phyloP scores from a whole-genome alignment of 2,113 vertebrate genomes.

The Aythya baeri region DNA sequence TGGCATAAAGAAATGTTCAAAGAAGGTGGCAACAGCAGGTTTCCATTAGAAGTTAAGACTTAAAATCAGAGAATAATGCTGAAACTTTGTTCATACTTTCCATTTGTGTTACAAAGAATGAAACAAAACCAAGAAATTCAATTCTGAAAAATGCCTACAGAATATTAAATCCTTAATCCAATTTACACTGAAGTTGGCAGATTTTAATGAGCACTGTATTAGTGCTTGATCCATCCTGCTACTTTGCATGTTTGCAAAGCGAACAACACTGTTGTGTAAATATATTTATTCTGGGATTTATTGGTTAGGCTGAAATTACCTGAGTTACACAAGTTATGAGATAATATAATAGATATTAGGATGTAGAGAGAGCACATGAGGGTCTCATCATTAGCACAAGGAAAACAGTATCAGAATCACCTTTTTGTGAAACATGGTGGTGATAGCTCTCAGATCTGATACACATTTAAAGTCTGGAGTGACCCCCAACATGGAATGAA shows the following conservation, averaged over 20 bases:
- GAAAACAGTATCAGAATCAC: not conserved
- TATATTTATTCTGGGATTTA: not conserved
- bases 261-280: not conserved
- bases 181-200: not conserved
- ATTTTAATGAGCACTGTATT: not conserved
- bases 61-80: not conserved
- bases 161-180: slow-evolving; percentile 14
- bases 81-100: not conserved
- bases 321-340: not conserved
- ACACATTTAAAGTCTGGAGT: not conserved
- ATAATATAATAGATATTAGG: not conserved
- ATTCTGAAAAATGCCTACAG: not conserved
- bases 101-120: not conserved
- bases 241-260: not conserved
- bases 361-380: not conserved
- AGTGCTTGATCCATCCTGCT: not conserved
- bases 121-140: not conserved
- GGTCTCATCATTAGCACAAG: not conserved
- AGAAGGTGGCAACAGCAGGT: not conserved
- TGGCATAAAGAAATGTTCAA: not conserved
- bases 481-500: not conserved
- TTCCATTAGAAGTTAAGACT: not conserved
- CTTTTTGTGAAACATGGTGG: not conserved
- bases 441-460: not conserved
- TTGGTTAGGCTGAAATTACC: not conserved